phyloP scores from a whole-genome alignment of 2,888 invertebrate species.

The Drosophila ustulata region DNA sequence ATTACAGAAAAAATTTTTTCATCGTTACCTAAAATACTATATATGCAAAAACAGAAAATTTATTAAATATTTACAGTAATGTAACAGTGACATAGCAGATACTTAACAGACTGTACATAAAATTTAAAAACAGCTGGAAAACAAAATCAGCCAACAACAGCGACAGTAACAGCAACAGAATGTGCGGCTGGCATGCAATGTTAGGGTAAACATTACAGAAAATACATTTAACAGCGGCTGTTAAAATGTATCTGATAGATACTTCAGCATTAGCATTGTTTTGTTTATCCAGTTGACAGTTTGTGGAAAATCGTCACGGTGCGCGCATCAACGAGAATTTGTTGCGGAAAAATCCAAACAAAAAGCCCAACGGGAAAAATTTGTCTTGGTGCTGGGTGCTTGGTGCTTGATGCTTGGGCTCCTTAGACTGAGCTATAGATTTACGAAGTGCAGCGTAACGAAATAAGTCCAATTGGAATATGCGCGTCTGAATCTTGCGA shows the following conservation, averaged over 20 bases:
- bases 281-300: constrained; percentile 84
- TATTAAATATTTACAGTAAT: background rate
- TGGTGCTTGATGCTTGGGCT: constrained; percentile 20
- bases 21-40: no score
- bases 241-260: constrained; percentile 51
- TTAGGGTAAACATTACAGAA: constrained; percentile 27
- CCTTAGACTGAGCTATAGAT: constrained; percentile 15
- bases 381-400: constrained; percentile 34
- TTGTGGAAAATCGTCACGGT: constrained; percentile 84
- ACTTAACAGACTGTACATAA: constrained; percentile 17
- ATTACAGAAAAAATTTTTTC: background rate
- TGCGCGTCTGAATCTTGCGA: constrained; percentile 49
- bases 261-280: constrained; percentile 60
- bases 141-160: constrained; percentile 4
- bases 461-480: constrained; percentile 55
- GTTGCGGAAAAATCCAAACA: constrained; percentile 61
- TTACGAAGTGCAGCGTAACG: constrained; percentile 35
- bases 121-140: constrained; percentile 38
- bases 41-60: background rate
- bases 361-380: constrained; percentile 32
- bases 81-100: constrained; percentile 6
- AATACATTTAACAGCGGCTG: constrained; percentile 49
- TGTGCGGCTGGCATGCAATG: constrained; percentile 4
- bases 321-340: constrained; percentile 74
- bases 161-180: constrained; percentile 1